These are phyloP conservation scores for Boloria euphrosyne DNA, from an alignment of 2,888 invertebrate species.

Conservation along the genomic window DNA sequence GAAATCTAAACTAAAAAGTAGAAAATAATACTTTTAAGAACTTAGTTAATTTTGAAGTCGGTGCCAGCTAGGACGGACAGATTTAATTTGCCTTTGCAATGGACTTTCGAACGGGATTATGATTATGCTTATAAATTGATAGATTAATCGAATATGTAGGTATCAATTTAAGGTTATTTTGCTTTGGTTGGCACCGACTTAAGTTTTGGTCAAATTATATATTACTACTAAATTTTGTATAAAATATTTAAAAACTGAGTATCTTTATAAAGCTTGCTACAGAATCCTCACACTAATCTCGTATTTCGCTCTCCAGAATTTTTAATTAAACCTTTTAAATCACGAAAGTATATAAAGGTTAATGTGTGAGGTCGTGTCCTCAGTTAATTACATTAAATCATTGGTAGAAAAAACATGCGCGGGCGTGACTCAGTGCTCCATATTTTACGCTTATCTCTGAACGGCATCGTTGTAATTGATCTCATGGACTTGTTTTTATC, in stretches of 20 bases:
- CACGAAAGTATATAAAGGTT: slow-evolving; percentile 22
- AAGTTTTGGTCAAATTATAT: too few relatives aligned
- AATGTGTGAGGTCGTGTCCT: slow-evolving; percentile 28
- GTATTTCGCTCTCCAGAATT: neutral
- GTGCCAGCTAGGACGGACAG: too few relatives aligned
- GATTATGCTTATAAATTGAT: too few relatives aligned
- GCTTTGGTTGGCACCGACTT: too few relatives aligned
- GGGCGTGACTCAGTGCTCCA: slow-evolving; percentile 38
- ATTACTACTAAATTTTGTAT: too few relatives aligned
- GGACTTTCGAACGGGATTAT: too few relatives aligned
- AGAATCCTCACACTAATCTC: neutral
- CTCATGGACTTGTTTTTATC: slow-evolving; percentile 31
- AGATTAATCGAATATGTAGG: too few relatives aligned
- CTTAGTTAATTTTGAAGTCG: too few relatives aligned
- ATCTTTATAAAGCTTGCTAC: neutral
- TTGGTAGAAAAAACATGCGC: slow-evolving; percentile 30
- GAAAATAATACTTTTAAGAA: too few relatives aligned
- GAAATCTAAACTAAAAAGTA: too few relatives aligned
- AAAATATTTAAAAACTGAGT: neutral
- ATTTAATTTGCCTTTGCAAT: too few relatives aligned
- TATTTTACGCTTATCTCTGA: slow-evolving; percentile 43
- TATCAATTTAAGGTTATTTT: too few relatives aligned
- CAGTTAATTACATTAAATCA: slow-evolving; percentile 39
- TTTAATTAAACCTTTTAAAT: slow-evolving; percentile 24
- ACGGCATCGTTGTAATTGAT: slow-evolving; percentile 44